Percentiles rank a stretch among this genome's conserved stretches.
These are phyloP conservation scores for Megaustenia siamemsis DNA, from an alignment of 2,888 invertebrate species.

Conservation along the genomic window DNA sequence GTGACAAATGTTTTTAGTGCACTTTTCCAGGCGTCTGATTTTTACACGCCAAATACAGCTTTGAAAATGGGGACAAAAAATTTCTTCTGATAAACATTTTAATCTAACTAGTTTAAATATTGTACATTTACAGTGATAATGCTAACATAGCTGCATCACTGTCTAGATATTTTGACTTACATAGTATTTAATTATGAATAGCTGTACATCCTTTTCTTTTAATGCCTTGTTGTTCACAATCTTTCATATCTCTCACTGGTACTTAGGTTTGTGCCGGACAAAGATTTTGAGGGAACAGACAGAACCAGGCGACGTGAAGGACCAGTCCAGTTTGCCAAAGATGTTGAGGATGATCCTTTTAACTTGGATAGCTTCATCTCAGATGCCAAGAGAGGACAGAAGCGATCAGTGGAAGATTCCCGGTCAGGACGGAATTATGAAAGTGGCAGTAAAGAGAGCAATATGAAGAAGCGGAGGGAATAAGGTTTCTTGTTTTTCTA, in stretches of 20 bases:
- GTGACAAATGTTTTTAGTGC: too few species aligned
- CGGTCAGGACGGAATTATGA: slow-evolving; percentile 75
- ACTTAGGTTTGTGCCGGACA: slow-evolving; percentile 95
- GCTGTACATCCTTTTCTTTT: background rate
- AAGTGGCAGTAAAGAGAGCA: slow-evolving; percentile 61
- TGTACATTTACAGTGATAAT: too few species aligned
- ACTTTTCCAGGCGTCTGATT: too few species aligned
- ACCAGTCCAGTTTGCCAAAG: slow-evolving; percentile 94
- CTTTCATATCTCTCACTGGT: background rate
- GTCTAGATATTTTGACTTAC: too few species aligned
- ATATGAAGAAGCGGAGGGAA: slow-evolving; percentile 73
- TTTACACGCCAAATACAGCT: too few species aligned
- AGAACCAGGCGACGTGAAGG: slow-evolving; percentile 80
- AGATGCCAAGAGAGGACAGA: slow-evolving; percentile 89
- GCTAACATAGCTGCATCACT: too few species aligned
- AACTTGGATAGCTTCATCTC: slow-evolving; percentile 98
- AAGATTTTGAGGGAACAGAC: slow-evolving; percentile 96
- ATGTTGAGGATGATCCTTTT: slow-evolving; percentile 91
- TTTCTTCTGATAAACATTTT: too few species aligned
- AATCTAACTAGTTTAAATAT: too few species aligned
- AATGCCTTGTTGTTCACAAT: background rate
- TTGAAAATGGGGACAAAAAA: too few species aligned
- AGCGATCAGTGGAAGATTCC: slow-evolving; percentile 74
- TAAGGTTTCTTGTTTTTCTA: too few species aligned
- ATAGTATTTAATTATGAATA: too few species aligned